These are phyloP conservation scores for Pteria penguin DNA, from an alignment of 2,888 invertebrate genomes.

Conservation along the genomic window DNA sequence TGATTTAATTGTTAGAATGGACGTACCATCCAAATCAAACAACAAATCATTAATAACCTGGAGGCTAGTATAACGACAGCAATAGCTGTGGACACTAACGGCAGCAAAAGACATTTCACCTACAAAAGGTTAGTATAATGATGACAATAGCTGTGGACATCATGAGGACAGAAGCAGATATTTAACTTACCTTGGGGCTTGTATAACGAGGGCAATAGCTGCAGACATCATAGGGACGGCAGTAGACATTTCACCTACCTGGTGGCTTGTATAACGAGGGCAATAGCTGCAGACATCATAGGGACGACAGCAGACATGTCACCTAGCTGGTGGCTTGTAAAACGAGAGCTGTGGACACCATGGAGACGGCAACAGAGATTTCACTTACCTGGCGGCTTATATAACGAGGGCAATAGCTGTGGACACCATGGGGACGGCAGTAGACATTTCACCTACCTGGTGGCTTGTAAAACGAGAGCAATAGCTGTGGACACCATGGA, in stretches of 20 bases:
- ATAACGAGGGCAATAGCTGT: conserved; percentile 11
- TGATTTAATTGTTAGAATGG: no score
- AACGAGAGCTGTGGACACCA: no score
- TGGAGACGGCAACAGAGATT: no score
- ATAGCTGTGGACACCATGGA: conserved; percentile 17
- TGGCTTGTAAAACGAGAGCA: conserved; percentile 12
- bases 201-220: conserved; percentile 8
- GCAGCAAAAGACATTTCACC: no score
- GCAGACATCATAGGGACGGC: conserved; percentile 19
- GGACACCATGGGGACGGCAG: conserved; percentile 19
- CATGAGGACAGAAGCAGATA: conserved; percentile 5
- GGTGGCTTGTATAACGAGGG: conserved; percentile 9
- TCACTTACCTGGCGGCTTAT: no score
- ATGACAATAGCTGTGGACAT: conserved; percentile 10
- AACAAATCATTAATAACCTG: no score
- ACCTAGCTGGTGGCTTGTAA: no score
- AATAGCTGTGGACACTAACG: no score
- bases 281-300: conserved; percentile 17
- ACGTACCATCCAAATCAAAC: no score
- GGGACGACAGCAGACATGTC: conserved; percentile 12
- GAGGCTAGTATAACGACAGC: no score
- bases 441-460: conserved; percentile 3
- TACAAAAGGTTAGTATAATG: neutral
- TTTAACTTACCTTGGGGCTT: conserved; percentile 5
- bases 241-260: conserved; percentile 6